Evolutionary conservation across 1,140 invertebrate species (phyloP).

Genomic region (Drosophila arawakana): DNA sequence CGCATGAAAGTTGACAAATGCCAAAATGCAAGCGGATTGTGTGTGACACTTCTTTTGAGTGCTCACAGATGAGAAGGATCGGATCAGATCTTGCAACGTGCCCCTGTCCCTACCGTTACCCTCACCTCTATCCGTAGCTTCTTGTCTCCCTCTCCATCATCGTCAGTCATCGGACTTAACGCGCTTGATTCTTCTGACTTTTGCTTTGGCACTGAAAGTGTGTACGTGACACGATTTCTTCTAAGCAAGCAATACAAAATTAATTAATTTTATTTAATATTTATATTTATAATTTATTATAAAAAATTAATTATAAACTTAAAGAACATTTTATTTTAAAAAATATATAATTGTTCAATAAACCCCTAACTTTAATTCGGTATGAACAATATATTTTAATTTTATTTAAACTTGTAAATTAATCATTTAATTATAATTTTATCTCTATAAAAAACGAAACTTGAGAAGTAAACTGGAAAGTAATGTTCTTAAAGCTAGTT

Average conservation of each 20-base stretch:
- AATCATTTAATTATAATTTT: background rate
- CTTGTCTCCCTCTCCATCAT: no score
- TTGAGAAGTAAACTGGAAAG: no score
- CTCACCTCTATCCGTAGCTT: background rate
- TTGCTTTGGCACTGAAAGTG: slow-evolving; percentile 2
- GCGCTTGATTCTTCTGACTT: slow-evolving; percentile 5
- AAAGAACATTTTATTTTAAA: no score
- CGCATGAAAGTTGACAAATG: slow-evolving; percentile 80
- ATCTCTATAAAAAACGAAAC: background rate
- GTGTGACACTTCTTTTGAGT: slow-evolving; percentile 77
- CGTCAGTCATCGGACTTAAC: slow-evolving; percentile 15
- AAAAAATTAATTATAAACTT: background rate
- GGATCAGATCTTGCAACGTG: slow-evolving; percentile 7
- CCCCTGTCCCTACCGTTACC: background rate
- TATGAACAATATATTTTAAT: background rate
- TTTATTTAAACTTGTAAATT: background rate
- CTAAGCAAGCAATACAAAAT: background rate
- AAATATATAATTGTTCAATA: no score
- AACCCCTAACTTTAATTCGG: no score
- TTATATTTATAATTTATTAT: no score
- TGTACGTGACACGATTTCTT: background rate
- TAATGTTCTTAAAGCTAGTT: no score
- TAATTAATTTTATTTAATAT: background rate
- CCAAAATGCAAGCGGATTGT: slow-evolving; percentile 82
- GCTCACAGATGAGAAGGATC: slow-evolving; percentile 12